Percentiles rank a stretch among this genome's conserved stretches.
Conservation (phyloP, 2,113 vertebrate genomes). For the Proteles cristata region DNA sequence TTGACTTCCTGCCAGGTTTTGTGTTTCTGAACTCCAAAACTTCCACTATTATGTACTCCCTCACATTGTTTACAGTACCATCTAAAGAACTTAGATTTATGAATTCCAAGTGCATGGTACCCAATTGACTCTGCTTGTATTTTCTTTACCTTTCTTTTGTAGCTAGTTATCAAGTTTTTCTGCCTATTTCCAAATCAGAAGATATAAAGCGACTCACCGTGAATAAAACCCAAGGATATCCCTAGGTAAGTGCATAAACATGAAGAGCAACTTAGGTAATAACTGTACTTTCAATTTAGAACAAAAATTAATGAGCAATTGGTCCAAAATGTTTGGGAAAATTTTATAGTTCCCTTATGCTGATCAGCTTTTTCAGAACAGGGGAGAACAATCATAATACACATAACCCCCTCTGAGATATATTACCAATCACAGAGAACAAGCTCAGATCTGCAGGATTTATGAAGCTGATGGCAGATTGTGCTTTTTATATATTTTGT, state of each 20-base stretch:
- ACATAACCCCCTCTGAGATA: not conserved
- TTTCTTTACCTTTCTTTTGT: not conserved
- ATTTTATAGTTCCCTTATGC: not conserved
- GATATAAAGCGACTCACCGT: not conserved
- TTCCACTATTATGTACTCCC: too few relatives aligned
- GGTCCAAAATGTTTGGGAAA: too few relatives aligned
- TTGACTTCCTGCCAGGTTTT: not conserved
- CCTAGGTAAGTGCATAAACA: not conserved
- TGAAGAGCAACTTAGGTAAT: not conserved
- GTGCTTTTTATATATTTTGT: not conserved
- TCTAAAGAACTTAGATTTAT: not conserved
- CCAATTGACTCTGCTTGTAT: not conserved
- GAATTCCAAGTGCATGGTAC: not conserved
- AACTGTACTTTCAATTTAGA: not conserved
- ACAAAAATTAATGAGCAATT: not conserved
- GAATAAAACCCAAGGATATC: not conserved
- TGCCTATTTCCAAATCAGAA: not conserved
- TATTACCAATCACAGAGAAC: not conserved
- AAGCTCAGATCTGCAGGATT: not conserved
- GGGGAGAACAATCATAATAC: not conserved
- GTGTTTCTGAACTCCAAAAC: not conserved
- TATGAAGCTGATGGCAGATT: too few relatives aligned
- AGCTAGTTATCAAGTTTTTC: not conserved
- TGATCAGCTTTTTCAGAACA: not conserved
- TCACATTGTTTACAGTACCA: fast-evolving